Base-by-base conservation (phyloP, 2,113 vertebrate species). In the Hemicordylus capensis region DNA sequence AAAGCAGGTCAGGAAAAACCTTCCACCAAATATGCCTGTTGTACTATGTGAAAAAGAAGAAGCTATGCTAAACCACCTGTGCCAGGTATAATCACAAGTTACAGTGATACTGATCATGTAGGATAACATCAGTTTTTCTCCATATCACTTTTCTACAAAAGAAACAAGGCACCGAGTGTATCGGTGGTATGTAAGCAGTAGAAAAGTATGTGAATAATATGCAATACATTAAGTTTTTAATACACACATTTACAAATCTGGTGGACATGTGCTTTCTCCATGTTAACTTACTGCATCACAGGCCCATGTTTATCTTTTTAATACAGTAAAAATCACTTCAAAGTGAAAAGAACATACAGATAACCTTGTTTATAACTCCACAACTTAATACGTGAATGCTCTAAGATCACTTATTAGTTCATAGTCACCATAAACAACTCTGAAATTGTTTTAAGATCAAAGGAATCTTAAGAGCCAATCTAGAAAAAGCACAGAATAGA, bases 101-200 rank as follows among this genome's bases (percentile, higher is more conserved):
- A 84, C 91, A 95, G 89, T 89, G 91, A 95, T 91, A 90, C 91
- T 85, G 91, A 90, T 95, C 93, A 96, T 93, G 96, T 90, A 95
- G 72, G 22, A 77, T 87, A 92, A 96, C 92, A 95, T 91, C 85
- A 94, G 86, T 88, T 95, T 94, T 88, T 95, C 94, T 92, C 88
- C 0, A 4, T 88, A 92, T 81, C 90, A 89, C 81, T 91, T 91
- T 94, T 90, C 90, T 96, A 95, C 83, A 96, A 74, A 92, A 95
- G 95, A 96, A 95, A 95, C 96, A 98, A 97, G 96, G 97, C 97
- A 97, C 95, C 96, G 89, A 97, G 93, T 95, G 93, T 95, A 88
- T 94, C 93, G 89, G 96, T 95, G 97, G 82, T 92, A 0, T 95
- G 92, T 66, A 95, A 96, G 95, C 83, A 92, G 93, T 96, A 96